A percentile compares a stretch with the other conserved stretches of the same genome.
Conservation (phyloP, 2,113 vertebrate genomes). For the Melanocharis versteri region DNA sequence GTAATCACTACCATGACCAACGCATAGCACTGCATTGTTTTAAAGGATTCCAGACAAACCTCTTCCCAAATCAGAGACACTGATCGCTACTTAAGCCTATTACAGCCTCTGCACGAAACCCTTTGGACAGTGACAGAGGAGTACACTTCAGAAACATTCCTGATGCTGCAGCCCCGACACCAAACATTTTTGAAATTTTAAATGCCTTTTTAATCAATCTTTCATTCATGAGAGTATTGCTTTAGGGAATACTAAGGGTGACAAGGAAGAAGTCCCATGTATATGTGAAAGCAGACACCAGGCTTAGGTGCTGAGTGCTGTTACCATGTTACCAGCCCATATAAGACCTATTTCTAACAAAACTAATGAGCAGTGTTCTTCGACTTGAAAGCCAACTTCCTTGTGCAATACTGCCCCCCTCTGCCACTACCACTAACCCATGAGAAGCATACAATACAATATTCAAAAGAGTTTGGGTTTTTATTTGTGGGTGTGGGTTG, state of each 20-base stretch:
- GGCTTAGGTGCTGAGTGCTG: neutral
- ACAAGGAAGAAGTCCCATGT: neutral
- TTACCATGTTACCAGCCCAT: neutral
- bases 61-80: neutral
- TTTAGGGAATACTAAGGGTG: neutral
- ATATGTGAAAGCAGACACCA: neutral
- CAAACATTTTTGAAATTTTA: neutral
- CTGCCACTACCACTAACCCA: neutral
- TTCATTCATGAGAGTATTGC: neutral
- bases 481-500: neutral
- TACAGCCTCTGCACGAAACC: neutral
- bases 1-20: neutral
- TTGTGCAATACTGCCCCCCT: constrained; percentile 42
- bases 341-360: neutral
- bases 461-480: neutral
- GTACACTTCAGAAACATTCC: neutral
- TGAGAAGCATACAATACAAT: neutral
- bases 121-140: neutral
- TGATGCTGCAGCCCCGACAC: neutral
- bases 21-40: neutral
- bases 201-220: neutral
- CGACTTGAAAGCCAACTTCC: neutral
- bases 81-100: neutral
- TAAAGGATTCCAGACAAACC: neutral
- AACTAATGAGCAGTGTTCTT: neutral